Conservation (phyloP, 2,797 vertebrate genomes). For the Lerista edwardsae region DNA sequence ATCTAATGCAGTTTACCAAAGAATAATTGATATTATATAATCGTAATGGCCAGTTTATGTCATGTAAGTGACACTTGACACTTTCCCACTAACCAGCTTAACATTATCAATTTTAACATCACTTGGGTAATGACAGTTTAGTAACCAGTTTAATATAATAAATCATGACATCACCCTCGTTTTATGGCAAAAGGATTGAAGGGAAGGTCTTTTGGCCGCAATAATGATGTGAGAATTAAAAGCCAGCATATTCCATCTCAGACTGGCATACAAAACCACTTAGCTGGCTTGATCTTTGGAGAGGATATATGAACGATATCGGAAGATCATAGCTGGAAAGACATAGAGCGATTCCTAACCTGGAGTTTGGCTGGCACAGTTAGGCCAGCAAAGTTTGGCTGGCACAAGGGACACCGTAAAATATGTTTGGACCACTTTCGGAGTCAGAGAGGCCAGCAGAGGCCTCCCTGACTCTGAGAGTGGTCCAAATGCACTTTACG, state of each 20-base stretch:
- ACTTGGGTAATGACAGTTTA: slow-evolving; percentile 73
- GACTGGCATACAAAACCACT: slow-evolving; percentile 10
- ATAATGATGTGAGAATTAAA: slow-evolving; percentile 2
- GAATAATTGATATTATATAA: slow-evolving; percentile 82
- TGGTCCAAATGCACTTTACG: too few species aligned
- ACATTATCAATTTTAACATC: slow-evolving; percentile 78
- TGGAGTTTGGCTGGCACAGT: too few species aligned
- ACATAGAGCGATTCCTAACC: too few species aligned
- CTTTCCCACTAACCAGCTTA: slow-evolving; percentile 71
- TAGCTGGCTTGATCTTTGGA: slow-evolving; percentile 28
- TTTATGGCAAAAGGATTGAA: slow-evolving; percentile 57
- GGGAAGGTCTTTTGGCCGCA: neutral
- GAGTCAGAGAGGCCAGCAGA: too few species aligned
- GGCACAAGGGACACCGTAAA: too few species aligned
- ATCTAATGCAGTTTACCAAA: slow-evolving; percentile 72
- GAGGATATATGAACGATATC: slow-evolving; percentile 21
- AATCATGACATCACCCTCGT: slow-evolving; percentile 75
- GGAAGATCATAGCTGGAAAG: too few species aligned
- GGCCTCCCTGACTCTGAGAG: too few species aligned
- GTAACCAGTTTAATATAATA: slow-evolving; percentile 66
- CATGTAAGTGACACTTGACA: slow-evolving; percentile 76
- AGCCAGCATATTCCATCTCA: slow-evolving; percentile 25
- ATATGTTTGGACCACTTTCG: too few species aligned
- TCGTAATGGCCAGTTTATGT: slow-evolving; percentile 79
- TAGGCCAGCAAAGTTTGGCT: too few species aligned